phyloP scores from a whole-genome alignment of 2,888 invertebrate genomes.

The Napeogenes sylphis region DNA sequence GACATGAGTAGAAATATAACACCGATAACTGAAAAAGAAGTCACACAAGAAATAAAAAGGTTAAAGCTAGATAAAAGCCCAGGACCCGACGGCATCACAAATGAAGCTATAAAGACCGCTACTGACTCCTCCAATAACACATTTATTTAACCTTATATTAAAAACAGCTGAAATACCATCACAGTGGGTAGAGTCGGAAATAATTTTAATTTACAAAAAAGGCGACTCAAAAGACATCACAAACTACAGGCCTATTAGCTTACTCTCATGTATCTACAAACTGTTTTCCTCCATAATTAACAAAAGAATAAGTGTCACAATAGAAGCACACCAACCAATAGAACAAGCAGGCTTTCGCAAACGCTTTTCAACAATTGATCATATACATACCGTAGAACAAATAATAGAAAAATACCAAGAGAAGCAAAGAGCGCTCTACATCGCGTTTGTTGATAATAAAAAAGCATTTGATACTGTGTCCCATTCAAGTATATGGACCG shows the following conservation, averaged over 20 bases:
- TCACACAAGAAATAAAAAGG: slow-evolving; percentile 20
- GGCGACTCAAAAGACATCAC: slow-evolving; percentile 12
- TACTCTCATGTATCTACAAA: slow-evolving; percentile 26
- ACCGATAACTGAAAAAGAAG: slow-evolving; percentile 24
- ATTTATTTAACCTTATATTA: too few relatives aligned
- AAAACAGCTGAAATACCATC: slow-evolving; percentile 14
- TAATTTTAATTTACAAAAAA: slow-evolving; percentile 27
- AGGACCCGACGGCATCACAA: too few relatives aligned
- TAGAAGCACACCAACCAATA: slow-evolving; percentile 24
- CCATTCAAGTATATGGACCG: too few relatives aligned
- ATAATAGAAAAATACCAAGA: too few relatives aligned
- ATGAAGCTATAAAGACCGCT: too few relatives aligned
- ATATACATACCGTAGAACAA: too few relatives aligned
- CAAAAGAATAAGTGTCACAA: slow-evolving; percentile 20
- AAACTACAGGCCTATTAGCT: slow-evolving; percentile 26
- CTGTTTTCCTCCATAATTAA: slow-evolving; percentile 24
- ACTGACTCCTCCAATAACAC: too few relatives aligned
- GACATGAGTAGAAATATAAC: slow-evolving; percentile 14
- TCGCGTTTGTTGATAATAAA: too few relatives aligned
- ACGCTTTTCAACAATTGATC: too few relatives aligned
- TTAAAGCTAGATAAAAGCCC: neutral
- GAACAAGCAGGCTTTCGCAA: neutral
- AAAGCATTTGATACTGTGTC: too few relatives aligned
- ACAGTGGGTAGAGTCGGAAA: slow-evolving; percentile 26
- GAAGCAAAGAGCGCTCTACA: too few relatives aligned